Conservation (phyloP, 2,888 invertebrate species). For the Amphipoea oculea region DNA sequence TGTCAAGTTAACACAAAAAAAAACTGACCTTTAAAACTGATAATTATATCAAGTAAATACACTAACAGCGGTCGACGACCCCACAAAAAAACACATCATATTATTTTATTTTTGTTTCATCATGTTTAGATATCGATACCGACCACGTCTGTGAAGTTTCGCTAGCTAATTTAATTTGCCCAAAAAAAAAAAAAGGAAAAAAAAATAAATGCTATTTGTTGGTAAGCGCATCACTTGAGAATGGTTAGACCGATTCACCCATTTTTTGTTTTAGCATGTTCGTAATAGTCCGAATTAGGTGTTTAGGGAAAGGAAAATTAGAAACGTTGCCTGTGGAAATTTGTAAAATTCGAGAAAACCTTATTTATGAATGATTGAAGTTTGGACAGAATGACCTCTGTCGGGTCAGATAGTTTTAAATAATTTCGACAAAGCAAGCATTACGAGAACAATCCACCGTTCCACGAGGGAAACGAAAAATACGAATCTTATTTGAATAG, state of each 20-base stretch:
- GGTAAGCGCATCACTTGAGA: not conserved
- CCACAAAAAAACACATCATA: not conserved
- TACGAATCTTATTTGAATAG: conserved; percentile 29
- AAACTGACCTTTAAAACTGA: not conserved
- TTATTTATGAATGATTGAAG: not conserved
- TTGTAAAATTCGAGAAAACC: not conserved
- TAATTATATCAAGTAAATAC: not conserved
- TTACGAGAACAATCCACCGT: conserved; percentile 11
- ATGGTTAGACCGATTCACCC: not conserved
- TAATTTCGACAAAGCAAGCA: conserved; percentile 30
- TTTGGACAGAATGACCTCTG: not conserved
- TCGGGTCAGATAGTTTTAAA: not conserved
- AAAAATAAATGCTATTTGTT: not conserved
- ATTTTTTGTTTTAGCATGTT: not conserved
- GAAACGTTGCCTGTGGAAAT: no score
- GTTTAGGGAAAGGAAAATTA: not conserved
- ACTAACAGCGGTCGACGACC: not conserved
- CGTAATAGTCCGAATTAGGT: not conserved
- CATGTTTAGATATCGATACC: not conserved
- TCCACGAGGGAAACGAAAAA: conserved; percentile 12
- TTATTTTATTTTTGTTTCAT: not conserved
- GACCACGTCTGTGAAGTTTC: no score
- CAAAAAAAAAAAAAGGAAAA: not conserved
- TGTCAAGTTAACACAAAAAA: no score
- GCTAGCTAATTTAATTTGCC: not conserved